Conservation (phyloP, 1,140 invertebrate genomes). For the Tetramorium parvispinum region DNA sequence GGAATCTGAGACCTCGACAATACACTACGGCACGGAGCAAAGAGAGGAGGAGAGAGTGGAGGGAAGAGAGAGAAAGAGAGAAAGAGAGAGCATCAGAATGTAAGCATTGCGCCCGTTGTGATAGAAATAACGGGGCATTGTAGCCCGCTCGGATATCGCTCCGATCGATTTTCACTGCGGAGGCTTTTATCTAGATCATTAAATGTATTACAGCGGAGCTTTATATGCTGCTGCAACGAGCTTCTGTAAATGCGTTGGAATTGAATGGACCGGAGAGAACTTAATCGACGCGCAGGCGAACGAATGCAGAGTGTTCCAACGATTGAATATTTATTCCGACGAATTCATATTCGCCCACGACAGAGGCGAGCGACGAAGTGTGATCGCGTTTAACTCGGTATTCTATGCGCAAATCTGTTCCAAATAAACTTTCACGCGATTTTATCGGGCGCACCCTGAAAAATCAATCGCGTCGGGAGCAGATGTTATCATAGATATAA, state of each 20-base stretch:
- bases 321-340: not conserved
- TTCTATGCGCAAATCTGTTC: not conserved
- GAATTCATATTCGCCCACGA: not conserved
- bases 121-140: conserved; percentile 46
- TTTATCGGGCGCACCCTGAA: not conserved
- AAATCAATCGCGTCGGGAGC: not conserved
- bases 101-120: not conserved
- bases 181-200: conserved; percentile 51
- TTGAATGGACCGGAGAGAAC: conserved; percentile 1
- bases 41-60: not conserved
- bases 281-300: not conserved
- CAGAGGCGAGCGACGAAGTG: not conserved
- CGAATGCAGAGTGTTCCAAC: not conserved
- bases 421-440: conserved; percentile 3
- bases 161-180: conserved; percentile 31
- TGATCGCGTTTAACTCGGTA: conserved; percentile 4
- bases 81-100: conserved; percentile 4
- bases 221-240: not conserved
- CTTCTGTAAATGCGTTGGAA: not conserved
- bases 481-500: not conserved
- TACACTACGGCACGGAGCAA: not conserved
- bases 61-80: conserved; percentile 18
- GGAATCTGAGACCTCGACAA: conserved; percentile 42
- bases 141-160: not conserved
- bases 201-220: conserved; percentile 33